Percentiles rank a stretch among this genome's conserved stretches.
Evolutionary conservation across 1,140 invertebrate species (phyloP).

Genomic region (Cotesia chilonis): DNA sequence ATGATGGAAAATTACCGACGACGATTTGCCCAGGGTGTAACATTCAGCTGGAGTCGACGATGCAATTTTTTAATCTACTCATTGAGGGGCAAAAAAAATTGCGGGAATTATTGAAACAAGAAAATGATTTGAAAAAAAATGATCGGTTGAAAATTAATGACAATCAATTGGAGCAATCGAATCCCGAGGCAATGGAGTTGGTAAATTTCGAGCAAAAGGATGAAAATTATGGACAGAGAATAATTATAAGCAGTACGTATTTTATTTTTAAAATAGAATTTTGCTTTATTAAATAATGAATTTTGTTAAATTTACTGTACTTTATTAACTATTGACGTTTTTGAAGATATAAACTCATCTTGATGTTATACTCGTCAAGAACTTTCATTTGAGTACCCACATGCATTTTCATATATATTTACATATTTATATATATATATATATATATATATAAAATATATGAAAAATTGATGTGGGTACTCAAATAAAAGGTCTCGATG

Average conservation of each 20-base stretch:
- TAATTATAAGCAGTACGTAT: constrained; percentile 53
- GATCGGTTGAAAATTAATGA: constrained; percentile 48
- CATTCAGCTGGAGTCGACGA: constrained; percentile 76
- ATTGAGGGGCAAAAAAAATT: constrained; percentile 73
- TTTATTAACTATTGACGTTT: too few species aligned
- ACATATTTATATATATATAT: too few species aligned
- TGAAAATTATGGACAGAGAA: constrained; percentile 62
- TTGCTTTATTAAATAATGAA: too few species aligned
- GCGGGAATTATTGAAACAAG: constrained; percentile 64
- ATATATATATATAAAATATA: too few species aligned
- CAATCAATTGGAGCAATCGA: constrained; percentile 38
- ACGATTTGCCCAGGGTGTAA: constrained; percentile 79
- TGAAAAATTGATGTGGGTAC: too few species aligned
- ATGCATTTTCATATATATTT: too few species aligned
- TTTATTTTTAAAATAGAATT: neutral
- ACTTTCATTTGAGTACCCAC: too few species aligned
- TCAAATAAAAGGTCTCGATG: too few species aligned
- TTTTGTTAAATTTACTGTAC: too few species aligned
- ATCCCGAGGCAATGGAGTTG: neutral
- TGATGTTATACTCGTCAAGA: too few species aligned
- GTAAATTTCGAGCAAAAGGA: constrained; percentile 42
- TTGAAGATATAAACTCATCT: too few species aligned
- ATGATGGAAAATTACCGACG: constrained; percentile 74
- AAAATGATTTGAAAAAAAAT: constrained; percentile 56
- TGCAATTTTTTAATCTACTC: constrained; percentile 76